These are phyloP conservation scores for Sebastes cheni DNA, from an alignment of 2,797 vertebrate genomes.

Conservation along the genomic window DNA sequence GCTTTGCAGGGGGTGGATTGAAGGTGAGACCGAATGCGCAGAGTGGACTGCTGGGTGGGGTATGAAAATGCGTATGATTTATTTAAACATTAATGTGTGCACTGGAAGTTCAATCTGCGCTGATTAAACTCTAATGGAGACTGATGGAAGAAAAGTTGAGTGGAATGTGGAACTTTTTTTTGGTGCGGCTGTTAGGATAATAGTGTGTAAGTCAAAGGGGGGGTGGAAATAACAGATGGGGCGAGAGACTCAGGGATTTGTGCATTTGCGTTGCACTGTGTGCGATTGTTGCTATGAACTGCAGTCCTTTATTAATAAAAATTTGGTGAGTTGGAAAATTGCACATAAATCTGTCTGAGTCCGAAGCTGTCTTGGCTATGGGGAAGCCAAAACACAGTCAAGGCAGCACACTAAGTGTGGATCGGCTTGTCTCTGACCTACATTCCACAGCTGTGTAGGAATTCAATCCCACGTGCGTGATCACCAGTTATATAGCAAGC, in stretches of 20 bases:
- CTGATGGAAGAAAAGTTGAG: conserved; percentile 16
- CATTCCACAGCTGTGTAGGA: conserved; percentile 8
- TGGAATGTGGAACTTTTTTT: background rate
- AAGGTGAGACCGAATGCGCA: background rate
- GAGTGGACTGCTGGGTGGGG: background rate
- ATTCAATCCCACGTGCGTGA: conserved; percentile 24
- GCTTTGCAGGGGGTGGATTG: conserved; percentile 4
- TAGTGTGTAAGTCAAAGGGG: background rate
- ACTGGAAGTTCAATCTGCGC: conserved; percentile 35
- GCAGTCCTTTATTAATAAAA: conserved; percentile 52
- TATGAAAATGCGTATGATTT: conserved; percentile 37
- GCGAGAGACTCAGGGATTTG: background rate
- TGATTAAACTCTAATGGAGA: conserved; percentile 59
- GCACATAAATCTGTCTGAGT: conserved; percentile 61
- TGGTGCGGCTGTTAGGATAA: background rate
- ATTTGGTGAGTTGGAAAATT: conserved; percentile 61
- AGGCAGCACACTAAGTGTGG: background rate
- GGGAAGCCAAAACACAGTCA: conserved; percentile 31
- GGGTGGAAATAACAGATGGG: background rate
- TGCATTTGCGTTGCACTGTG: background rate
- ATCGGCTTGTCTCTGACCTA: conserved; percentile 38
- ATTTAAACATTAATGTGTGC: conserved; percentile 45
- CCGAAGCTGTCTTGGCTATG: conserved; percentile 23
- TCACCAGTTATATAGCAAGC: background rate
- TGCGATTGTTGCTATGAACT: conserved; percentile 15